Conservation (phyloP, 1,140 invertebrate species). For the Lutraria rhynchaena region DNA sequence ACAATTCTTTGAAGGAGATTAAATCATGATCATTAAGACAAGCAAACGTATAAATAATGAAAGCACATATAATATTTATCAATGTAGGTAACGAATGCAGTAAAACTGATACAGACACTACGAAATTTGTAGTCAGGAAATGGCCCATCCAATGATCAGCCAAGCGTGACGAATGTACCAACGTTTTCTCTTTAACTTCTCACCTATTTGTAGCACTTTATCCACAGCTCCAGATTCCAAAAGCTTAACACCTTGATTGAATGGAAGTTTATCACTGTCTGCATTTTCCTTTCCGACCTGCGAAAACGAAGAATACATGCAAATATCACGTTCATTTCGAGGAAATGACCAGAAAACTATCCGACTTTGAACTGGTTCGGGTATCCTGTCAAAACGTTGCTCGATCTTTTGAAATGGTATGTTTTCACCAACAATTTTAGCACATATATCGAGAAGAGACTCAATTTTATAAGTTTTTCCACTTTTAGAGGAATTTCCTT, state of each 20-base stretch:
- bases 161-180: slow-evolving; percentile 16
- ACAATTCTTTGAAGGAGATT: too few relatives aligned
- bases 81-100: neutral
- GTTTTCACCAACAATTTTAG: slow-evolving; percentile 91
- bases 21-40: too few relatives aligned
- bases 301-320: slow-evolving; percentile 93
- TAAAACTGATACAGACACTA: neutral
- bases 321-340: slow-evolving; percentile 92
- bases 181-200: slow-evolving; percentile 79
- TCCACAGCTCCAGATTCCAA: slow-evolving; percentile 91
- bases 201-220: slow-evolving; percentile 94
- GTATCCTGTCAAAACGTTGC: slow-evolving; percentile 92
- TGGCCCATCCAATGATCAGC: slow-evolving; percentile 6
- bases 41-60: too few relatives aligned
- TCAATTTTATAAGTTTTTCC: slow-evolving; percentile 80
- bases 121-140: neutral
- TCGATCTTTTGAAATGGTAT: slow-evolving; percentile 94
- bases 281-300: slow-evolving; percentile 82
- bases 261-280: slow-evolving; percentile 91
- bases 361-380: slow-evolving; percentile 92
- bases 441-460: slow-evolving; percentile 90
- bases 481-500: slow-evolving; percentile 69
- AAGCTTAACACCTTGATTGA: slow-evolving; percentile 92
- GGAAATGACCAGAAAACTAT: slow-evolving; percentile 95
- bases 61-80: too few relatives aligned